Percentiles rank a stretch among this genome's conserved stretches.
These are phyloP conservation scores for Turritopsis dohrnii DNA, from an alignment of 30 jellyfish, hydroid and myxozoan genomes.

Conservation along the genomic window DNA sequence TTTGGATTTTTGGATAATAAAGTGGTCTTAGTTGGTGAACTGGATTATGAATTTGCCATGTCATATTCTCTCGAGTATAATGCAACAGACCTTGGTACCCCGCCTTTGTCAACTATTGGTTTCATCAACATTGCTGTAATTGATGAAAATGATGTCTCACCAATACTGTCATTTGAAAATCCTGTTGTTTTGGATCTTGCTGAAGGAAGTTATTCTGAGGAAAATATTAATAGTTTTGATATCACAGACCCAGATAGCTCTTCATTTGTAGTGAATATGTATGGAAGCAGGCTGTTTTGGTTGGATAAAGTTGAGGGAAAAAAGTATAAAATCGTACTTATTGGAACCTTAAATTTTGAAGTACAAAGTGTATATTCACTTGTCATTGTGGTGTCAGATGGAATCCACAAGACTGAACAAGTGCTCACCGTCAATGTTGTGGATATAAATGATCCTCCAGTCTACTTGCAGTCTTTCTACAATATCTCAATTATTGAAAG, in stretches of 20 bases:
- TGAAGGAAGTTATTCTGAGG: background rate
- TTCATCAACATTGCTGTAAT: background rate
- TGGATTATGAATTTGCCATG: background rate
- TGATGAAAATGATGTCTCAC: slow-evolving; percentile 3
- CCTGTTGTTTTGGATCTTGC: background rate
- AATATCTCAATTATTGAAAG: background rate
- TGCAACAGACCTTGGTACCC: background rate
- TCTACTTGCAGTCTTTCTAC: slow-evolving; percentile 16
- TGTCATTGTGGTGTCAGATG: background rate
- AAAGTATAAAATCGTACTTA: background rate
- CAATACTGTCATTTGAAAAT: background rate
- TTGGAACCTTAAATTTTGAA: background rate
- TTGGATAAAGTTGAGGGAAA: background rate
- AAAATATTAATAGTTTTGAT: background rate
- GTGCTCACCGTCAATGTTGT: slow-evolving; percentile 21
- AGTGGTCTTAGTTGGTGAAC: background rate
- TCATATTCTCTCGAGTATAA: background rate
- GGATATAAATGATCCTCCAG: slow-evolving; percentile 66
- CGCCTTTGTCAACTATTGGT: background rate
- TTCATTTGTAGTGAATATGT: background rate
- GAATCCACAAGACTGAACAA: background rate
- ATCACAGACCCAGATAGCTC: background rate
- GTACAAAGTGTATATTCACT: background rate
- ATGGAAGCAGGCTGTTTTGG: background rate
- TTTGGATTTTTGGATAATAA: background rate